phyloP scores from a whole-genome alignment of 1,140 invertebrate genomes.

The Triops longicaudatus region DNA sequence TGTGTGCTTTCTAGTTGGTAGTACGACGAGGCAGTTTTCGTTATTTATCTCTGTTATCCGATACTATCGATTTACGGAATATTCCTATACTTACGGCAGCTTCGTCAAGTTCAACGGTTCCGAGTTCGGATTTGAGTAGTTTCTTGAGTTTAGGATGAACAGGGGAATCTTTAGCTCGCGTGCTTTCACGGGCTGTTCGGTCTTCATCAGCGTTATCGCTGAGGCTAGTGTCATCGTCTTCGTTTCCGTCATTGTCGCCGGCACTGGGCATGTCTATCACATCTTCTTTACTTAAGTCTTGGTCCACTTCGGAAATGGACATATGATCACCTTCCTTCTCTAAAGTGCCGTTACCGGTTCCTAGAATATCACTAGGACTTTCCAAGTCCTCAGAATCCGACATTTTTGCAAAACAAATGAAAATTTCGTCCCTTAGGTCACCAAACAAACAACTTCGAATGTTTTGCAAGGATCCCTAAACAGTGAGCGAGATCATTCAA shows the following conservation, averaged over 20 bases:
- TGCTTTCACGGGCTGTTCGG: not conserved
- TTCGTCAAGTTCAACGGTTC: not conserved
- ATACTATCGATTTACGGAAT: no score
- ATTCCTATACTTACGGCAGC: not conserved
- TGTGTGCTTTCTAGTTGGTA: no score
- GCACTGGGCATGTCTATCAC: constrained; percentile 24
- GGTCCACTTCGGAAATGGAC: constrained; percentile 25
- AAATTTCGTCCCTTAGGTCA: not conserved
- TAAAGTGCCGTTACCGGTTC: not conserved
- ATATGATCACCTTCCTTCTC: constrained; percentile 23
- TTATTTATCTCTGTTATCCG: no score
- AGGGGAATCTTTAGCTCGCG: constrained; percentile 2
- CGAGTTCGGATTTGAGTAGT: not conserved
- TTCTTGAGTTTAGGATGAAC: not conserved
- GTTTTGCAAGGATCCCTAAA: no score
- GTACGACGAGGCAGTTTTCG: no score
- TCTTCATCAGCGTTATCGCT: constrained; percentile 5
- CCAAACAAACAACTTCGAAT: no score
- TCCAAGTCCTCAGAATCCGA: constrained; percentile 24
- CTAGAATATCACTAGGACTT: constrained; percentile 23
- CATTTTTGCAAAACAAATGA: constrained; percentile 1
- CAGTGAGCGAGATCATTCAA: no score
- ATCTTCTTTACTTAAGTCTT: constrained; percentile 25
- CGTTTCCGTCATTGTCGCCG: not conserved
- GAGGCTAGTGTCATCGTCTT: not conserved